Evolutionary conservation across 2,888 invertebrate species (phyloP).

Genomic region (Netelia melanura): DNA sequence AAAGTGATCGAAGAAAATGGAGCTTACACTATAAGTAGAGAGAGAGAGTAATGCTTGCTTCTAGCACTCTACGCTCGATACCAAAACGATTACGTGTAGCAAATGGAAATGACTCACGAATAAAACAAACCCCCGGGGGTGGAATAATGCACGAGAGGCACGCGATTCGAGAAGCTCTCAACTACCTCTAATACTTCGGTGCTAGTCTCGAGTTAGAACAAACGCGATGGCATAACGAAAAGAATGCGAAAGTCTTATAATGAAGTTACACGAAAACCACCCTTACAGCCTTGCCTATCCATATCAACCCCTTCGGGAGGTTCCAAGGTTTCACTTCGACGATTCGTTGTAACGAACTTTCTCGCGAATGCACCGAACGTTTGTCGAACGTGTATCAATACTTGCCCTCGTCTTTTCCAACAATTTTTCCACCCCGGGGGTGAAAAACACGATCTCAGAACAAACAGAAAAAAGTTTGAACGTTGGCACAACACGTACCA

Average conservation of each 20-base stretch:
- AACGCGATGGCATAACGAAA: background rate
- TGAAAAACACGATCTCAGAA: too few relatives aligned
- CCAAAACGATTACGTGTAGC: constrained; percentile 50
- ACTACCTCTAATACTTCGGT: background rate
- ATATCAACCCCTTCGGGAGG: background rate
- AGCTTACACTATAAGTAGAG: constrained; percentile 15
- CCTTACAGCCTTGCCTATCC: background rate
- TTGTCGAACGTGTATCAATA: too few relatives aligned
- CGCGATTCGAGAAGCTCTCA: constrained; percentile 42
- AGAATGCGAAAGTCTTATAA: constrained; percentile 27
- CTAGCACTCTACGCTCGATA: constrained; percentile 42
- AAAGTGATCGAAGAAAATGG: constrained; percentile 17
- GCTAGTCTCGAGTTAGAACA: constrained; percentile 4
- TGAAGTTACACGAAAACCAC: constrained; percentile 1
- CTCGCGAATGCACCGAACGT: too few relatives aligned
- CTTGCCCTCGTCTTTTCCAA: too few relatives aligned
- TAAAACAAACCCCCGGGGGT: constrained; percentile 28
- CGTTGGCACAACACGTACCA: too few relatives aligned
- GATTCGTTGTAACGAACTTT: background rate
- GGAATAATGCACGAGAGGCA: constrained; percentile 51
- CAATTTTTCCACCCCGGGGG: too few relatives aligned
- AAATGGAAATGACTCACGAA: constrained; percentile 57
- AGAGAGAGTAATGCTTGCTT: constrained; percentile 45
- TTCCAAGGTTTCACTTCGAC: background rate
- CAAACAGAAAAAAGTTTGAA: too few relatives aligned